These are phyloP conservation scores for Zapornia atra DNA, from an alignment of 2,113 vertebrate genomes.

Conservation along the genomic window DNA sequence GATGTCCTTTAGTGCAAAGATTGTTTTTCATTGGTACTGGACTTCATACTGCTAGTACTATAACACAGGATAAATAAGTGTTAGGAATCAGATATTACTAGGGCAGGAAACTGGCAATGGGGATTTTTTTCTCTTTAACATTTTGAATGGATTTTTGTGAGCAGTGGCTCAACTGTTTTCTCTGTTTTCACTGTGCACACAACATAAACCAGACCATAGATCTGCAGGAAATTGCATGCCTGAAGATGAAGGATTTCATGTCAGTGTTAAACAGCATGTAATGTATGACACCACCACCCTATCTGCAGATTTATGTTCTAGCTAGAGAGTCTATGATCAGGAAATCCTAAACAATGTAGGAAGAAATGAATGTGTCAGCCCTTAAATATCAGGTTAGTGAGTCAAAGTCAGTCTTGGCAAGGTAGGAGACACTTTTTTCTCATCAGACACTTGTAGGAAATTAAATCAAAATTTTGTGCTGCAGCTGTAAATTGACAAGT, in stretches of 20 bases:
- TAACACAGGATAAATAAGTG: neutral
- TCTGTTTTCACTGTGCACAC: neutral
- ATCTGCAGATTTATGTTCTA: neutral
- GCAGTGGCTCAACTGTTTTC: neutral
- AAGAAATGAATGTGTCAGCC: neutral
- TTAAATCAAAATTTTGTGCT: neutral
- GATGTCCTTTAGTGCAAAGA: neutral
- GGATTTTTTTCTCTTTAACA: neutral
- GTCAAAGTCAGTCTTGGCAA: conserved; percentile 6
- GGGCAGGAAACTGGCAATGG: neutral
- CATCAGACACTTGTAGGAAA: neutral
- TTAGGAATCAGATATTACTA: neutral
- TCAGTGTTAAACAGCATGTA: neutral
- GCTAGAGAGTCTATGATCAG: neutral
- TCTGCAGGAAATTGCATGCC: neutral
- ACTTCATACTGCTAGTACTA: neutral
- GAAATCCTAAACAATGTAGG: neutral
- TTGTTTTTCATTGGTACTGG: neutral
- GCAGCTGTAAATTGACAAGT: neutral
- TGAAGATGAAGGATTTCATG: neutral
- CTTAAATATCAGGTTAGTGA: neutral
- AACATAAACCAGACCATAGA: neutral
- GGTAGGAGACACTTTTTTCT: neutral
- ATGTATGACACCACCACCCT: neutral
- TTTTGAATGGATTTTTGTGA: neutral